phyloP scores from a whole-genome alignment of 1,140 invertebrate species.

The Halesus radiatus region DNA sequence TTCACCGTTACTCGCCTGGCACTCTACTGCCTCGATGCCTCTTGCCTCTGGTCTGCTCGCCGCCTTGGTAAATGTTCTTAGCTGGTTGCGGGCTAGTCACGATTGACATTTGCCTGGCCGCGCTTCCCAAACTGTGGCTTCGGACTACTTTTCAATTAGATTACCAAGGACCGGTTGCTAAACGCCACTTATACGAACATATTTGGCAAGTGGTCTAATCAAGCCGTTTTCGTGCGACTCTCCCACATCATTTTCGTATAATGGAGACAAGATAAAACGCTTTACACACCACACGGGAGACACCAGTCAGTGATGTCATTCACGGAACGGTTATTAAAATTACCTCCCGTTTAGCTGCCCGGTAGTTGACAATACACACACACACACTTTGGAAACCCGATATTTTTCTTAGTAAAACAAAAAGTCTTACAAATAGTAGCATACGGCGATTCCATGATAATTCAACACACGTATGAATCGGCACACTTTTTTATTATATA shows the following conservation, averaged over 20 bases:
- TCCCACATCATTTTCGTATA: background rate
- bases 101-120: constrained; percentile 24
- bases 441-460: no score
- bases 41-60: background rate
- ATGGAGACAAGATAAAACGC: no score
- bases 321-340: no score
- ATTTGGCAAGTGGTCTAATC: constrained; percentile 12
- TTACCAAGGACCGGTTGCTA: constrained; percentile 15
- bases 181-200: constrained; percentile 1
- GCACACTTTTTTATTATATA: no score
- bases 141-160: constrained; percentile 25
- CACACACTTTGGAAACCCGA: no score
- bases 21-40: background rate
- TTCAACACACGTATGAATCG: no score
- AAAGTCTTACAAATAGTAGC: no score
- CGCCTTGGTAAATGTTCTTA: background rate
- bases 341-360: no score
- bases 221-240: background rate
- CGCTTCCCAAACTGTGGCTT: constrained; percentile 23
- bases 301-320: no score
- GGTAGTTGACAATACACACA: no score
- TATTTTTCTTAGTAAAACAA: no score
- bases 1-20: constrained; percentile 18
- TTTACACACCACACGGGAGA: no score
- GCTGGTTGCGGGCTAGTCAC: background rate